Conservation (phyloP, 2,888 invertebrate genomes). For the Acronicta leporina region DNA sequence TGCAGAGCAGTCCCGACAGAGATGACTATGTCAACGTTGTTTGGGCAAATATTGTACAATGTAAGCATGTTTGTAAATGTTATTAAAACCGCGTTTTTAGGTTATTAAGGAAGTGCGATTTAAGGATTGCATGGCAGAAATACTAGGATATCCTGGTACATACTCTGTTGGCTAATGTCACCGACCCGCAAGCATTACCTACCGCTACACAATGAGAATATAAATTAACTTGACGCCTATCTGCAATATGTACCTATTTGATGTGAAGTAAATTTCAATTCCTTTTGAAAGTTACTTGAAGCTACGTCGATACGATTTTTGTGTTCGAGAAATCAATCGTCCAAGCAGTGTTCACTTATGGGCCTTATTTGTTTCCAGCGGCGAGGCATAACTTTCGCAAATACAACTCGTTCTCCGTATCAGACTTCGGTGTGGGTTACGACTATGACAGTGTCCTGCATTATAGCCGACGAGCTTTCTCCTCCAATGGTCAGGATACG, state of each 20-base stretch:
- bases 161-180: conserved; percentile 18
- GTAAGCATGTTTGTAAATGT: conserved; percentile 70
- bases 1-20: conserved; percentile 94
- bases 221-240: conserved; percentile 55
- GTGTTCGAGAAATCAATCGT: conserved; percentile 27
- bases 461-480: conserved; percentile 92
- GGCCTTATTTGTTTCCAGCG: conserved; percentile 68
- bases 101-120: background rate
- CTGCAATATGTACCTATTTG: conserved; percentile 51
- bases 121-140: background rate
- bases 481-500: conserved; percentile 91
- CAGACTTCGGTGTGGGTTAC: conserved; percentile 91
- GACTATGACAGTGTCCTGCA: conserved; percentile 94
- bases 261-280: conserved; percentile 50
- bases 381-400: conserved; percentile 90
- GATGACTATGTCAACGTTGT: conserved; percentile 93
- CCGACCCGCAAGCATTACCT: conserved; percentile 19
- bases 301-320: conserved; percentile 34
- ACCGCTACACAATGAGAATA: conserved; percentile 63
- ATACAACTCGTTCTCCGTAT: conserved; percentile 90
- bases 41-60: conserved; percentile 92
- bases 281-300: conserved; percentile 54
- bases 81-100: too few species aligned
- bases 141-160: conserved; percentile 22
- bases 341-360: conserved; percentile 34